Evolutionary conservation across 1,140 invertebrate genomes (phyloP).

Genomic region (Aporrectodea caliginosa): DNA sequence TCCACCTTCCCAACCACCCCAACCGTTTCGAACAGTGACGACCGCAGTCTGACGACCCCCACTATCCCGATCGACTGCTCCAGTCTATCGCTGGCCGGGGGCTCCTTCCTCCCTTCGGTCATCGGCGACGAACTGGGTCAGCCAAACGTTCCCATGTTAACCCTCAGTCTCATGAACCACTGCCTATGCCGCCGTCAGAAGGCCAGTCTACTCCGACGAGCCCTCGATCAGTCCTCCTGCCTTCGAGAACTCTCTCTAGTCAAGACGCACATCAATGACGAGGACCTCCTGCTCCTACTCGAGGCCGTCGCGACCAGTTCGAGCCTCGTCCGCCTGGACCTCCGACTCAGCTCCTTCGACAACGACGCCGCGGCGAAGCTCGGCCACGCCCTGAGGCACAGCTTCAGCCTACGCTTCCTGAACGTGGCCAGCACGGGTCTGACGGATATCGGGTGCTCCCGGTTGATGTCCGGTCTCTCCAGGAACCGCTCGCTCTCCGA

Average conservation of each 20-base stretch:
- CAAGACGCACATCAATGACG: conserved; percentile 24
- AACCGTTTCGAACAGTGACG: neutral
- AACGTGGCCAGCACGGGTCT: conserved; percentile 46
- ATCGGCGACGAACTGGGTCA: neutral
- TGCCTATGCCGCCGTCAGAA: neutral
- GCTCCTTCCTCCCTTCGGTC: neutral
- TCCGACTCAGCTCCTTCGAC: conserved; percentile 47
- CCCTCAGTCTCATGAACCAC: conserved; percentile 17
- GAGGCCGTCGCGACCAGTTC: conserved; percentile 17
- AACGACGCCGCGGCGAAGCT: conserved; percentile 41
- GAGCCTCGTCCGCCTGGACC: conserved; percentile 38
- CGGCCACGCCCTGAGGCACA: conserved; percentile 39
- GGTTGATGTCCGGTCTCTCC: conserved; percentile 18
- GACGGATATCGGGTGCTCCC: conserved; percentile 8
- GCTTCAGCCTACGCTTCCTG: conserved; percentile 41
- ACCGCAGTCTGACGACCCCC: too few relatives aligned
- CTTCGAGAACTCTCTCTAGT: conserved; percentile 28
- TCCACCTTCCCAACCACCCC: neutral
- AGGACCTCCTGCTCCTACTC: conserved; percentile 3
- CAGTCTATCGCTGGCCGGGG: neutral
- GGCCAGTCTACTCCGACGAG: neutral
- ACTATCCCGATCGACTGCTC: neutral
- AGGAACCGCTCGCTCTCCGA: conserved; percentile 23
- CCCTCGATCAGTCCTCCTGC: conserved; percentile 22
- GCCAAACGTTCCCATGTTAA: conserved; percentile 8